These are phyloP conservation scores for Noctuana brunneofusca DNA, from an alignment of 2,888 invertebrate genomes.

Conservation along the genomic window DNA sequence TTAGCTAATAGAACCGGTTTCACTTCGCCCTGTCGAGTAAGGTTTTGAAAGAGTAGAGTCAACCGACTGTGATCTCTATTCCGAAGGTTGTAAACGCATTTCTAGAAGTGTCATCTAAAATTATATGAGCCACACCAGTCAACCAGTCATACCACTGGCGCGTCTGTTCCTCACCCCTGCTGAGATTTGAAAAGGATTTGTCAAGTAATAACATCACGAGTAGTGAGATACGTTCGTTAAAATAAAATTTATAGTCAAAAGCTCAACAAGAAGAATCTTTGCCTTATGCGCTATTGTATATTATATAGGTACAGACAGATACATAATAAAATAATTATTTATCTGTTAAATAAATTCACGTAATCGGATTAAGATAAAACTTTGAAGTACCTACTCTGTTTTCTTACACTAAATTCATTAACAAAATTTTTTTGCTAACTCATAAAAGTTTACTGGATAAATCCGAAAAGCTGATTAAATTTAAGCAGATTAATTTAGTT, in stretches of 20 bases:
- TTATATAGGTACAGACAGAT: too few relatives aligned
- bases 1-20: slow-evolving; percentile 75
- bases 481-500: too few relatives aligned
- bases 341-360: too few relatives aligned
- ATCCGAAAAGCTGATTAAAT: too few relatives aligned
- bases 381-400: too few relatives aligned
- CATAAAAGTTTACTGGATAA: too few relatives aligned
- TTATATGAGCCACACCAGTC: slow-evolving; percentile 47
- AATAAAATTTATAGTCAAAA: slow-evolving; percentile 37
- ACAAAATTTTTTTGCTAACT: too few relatives aligned
- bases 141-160: slow-evolving; percentile 50
- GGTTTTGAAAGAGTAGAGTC: slow-evolving; percentile 48
- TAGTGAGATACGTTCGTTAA: slow-evolving; percentile 40
- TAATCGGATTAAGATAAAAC: too few relatives aligned
- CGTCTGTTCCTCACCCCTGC: slow-evolving; percentile 64
- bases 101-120: slow-evolving; percentile 32
- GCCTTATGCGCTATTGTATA: not conserved
- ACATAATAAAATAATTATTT: too few relatives aligned
- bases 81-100: slow-evolving; percentile 37
- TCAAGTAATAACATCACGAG: slow-evolving; percentile 48
- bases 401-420: too few relatives aligned
- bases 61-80: slow-evolving; percentile 62
- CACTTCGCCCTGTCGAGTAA: slow-evolving; percentile 52
- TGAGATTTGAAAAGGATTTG: slow-evolving; percentile 69
- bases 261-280: not conserved